Base-by-base conservation (phyloP, 2,888 invertebrate species). In the Eledone cirrhosa region DNA sequence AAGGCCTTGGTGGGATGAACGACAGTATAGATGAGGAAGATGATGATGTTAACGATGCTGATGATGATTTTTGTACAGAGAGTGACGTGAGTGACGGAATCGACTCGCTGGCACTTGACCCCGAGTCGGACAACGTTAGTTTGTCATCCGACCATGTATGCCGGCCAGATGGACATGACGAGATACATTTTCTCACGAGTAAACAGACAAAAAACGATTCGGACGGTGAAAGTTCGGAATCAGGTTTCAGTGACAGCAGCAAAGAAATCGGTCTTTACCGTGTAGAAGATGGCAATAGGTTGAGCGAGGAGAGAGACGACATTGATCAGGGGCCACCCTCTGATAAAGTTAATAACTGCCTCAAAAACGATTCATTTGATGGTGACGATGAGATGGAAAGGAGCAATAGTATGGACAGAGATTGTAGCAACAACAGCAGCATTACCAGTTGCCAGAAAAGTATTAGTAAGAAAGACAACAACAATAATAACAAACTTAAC, bases 181-280 rank as follows among this genome's bases (percentile, higher is more conserved):
- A 83, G 24, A 88, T 89, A 3, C 85, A 86, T 79, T 88, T 81
- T 78, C 87, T 86, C 77, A 78, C 87, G 48, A 76, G 83, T 48
- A 72, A 72, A 72, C 31, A 33, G 1, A 67, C n/a, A 31, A 67
- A 67, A 22, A 77, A 81, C 41, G 89, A 89, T 79, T 87, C 87
- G 4, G 89, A 89, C 79, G 88, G 87, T 72, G 88, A 88, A 67
- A 87, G 87, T 72, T 87, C 89, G 1, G 89, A 89, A 78, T 88
- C 88, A 2, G 89, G 89, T 2, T 89, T 88, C 78, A 88, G 88
- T 63, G 89, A 88, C 63, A 80, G 29, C 48, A 69, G 69, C 29
- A 67, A 78, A n/a, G 14, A 78, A n/a, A 63, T 77, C 33, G 33
- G 33, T 8, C 31, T 41, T 2, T 59, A 48, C 63, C 29, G 78